Conservation (phyloP, 2,888 invertebrate species). For the Andricus curvator region DNA sequence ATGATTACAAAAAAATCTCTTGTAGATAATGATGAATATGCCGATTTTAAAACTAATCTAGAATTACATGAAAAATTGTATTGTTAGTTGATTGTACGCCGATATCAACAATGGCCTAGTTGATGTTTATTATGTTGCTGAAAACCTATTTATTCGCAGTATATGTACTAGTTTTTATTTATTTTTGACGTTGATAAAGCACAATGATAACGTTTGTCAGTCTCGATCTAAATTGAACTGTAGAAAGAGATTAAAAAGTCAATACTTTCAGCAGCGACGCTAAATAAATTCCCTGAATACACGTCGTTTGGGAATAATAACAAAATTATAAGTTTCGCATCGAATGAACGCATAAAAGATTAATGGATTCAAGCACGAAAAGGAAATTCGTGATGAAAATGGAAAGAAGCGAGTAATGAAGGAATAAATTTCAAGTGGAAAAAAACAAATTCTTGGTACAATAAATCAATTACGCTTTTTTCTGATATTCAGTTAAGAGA, state of each 20-base stretch:
- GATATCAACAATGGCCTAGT: not conserved
- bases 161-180: not conserved
- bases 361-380: not conserved
- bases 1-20: too few relatives aligned
- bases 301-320: not conserved
- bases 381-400: not conserved
- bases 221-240: not conserved
- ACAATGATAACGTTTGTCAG: not conserved
- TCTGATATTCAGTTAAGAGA: too few relatives aligned
- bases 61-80: too few relatives aligned
- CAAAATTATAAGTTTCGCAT: not conserved
- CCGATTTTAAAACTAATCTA: too few relatives aligned
- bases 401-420: not conserved
- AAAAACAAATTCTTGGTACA: not conserved
- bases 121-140: not conserved
- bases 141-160: not conserved
- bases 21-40: too few relatives aligned
- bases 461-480: not conserved
- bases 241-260: not conserved
- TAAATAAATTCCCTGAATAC: conserved; percentile 5
- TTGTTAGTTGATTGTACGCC: not conserved
- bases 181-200: not conserved
- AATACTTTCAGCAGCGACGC: not conserved
- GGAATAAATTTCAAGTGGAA: not conserved
- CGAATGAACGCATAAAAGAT: not conserved